Percentiles rank a stretch among this genome's conserved stretches.
These are phyloP conservation scores for Pan paniscus DNA, from an alignment of 2,113 vertebrate species.

Conservation along the genomic window DNA sequence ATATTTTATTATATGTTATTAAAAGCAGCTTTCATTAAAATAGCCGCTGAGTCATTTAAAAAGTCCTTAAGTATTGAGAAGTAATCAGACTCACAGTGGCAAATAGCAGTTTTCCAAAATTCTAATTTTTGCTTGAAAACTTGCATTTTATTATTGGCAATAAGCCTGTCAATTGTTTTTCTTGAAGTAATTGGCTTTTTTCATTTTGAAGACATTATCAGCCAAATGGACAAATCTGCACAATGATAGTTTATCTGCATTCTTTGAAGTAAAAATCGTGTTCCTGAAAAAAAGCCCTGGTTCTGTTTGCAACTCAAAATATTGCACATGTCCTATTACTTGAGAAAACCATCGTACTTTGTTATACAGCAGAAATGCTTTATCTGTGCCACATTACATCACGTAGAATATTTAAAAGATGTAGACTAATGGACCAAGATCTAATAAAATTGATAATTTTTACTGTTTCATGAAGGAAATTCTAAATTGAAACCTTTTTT, in stretches of 20 bases:
- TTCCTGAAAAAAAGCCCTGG: neutral
- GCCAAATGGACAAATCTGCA: neutral
- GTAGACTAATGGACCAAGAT: neutral
- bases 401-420: neutral
- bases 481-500: neutral
- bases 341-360: neutral
- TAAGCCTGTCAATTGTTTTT: neutral
- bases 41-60: neutral
- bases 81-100: neutral
- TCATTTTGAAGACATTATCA: neutral
- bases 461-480: neutral
- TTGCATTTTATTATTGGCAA: neutral
- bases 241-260: neutral
- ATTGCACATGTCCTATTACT: neutral
- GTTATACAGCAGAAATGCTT: neutral
- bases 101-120: neutral
- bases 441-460: neutral
- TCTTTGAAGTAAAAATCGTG: neutral
- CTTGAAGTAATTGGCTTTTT: neutral
- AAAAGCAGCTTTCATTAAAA: neutral
- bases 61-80: neutral
- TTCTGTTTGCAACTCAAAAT: neutral
- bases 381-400: neutral
- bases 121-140: neutral
- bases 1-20: neutral